phyloP scores from a whole-genome alignment of 2,888 invertebrate species.

The Ferrisia virgata region DNA sequence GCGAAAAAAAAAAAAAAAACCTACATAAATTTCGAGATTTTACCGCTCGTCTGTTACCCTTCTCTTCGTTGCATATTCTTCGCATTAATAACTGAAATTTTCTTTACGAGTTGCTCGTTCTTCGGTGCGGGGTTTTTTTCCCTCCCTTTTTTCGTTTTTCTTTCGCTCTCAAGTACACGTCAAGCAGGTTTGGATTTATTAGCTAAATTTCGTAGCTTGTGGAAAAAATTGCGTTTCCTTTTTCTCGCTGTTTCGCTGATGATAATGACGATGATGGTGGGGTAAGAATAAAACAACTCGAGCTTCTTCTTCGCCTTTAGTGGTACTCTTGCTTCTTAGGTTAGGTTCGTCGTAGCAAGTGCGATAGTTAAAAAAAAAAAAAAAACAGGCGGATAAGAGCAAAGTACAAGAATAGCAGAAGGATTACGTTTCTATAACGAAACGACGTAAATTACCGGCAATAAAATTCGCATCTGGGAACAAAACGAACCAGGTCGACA shows the following conservation, averaged over 20 bases:
- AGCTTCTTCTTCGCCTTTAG: neutral
- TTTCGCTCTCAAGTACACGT: neutral
- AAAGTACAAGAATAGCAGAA: neutral
- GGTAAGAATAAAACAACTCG: neutral
- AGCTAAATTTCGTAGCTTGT: neutral
- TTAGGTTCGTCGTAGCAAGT: neutral
- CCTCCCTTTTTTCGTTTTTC: neutral
- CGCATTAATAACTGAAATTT: neutral
- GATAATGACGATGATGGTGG: no score
- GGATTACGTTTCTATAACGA: neutral
- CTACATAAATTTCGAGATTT: neutral
- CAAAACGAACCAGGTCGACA: neutral
- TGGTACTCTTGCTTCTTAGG: neutral
- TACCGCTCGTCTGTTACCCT: no score
- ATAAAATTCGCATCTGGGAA: neutral
- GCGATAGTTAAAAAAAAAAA: neutral
- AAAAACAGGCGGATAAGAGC: neutral
- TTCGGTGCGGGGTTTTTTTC: no score
- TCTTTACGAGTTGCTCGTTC: neutral
- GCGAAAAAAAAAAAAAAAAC: no score
- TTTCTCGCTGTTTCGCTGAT: no score
- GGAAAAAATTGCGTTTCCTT: neutral
- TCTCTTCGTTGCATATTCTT: neutral
- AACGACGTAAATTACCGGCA: constrained; percentile 13
- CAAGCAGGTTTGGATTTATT: neutral